phyloP scores from a whole-genome alignment of 2,797 vertebrate genomes.

The Ispidina picta region DNA sequence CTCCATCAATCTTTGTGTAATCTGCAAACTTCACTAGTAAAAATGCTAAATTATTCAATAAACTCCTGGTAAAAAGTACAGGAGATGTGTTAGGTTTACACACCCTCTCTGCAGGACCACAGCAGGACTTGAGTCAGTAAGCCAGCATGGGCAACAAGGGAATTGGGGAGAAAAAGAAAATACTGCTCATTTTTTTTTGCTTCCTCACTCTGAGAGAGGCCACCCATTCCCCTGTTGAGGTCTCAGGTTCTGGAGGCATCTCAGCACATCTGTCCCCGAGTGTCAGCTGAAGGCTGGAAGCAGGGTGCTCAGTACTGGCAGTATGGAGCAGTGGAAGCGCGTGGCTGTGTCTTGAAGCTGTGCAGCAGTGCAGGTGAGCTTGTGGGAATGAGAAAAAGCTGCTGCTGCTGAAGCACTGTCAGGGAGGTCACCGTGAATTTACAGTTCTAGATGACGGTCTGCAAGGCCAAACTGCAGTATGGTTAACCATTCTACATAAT shows the following conservation, averaged over 20 bases:
- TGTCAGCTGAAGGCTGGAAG: neutral
- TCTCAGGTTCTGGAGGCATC: neutral
- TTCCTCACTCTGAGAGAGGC: neutral
- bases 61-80: neutral
- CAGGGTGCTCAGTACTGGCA: neutral
- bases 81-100: neutral
- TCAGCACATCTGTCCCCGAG: neutral
- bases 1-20: neutral
- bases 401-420: neutral
- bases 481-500: neutral
- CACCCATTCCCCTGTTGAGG: neutral
- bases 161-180: neutral
- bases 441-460: neutral
- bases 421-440: neutral
- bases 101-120: neutral
- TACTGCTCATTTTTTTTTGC: neutral
- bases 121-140: neutral
- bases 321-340: fast-evolving
- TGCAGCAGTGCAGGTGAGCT: neutral
- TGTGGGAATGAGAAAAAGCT: neutral
- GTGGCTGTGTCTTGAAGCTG: neutral
- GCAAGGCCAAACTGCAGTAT: neutral
- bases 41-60: neutral
- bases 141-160: neutral
- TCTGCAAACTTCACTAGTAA: neutral